Conservation (phyloP, 2,797 vertebrate species). For the Chanos chanos region DNA sequence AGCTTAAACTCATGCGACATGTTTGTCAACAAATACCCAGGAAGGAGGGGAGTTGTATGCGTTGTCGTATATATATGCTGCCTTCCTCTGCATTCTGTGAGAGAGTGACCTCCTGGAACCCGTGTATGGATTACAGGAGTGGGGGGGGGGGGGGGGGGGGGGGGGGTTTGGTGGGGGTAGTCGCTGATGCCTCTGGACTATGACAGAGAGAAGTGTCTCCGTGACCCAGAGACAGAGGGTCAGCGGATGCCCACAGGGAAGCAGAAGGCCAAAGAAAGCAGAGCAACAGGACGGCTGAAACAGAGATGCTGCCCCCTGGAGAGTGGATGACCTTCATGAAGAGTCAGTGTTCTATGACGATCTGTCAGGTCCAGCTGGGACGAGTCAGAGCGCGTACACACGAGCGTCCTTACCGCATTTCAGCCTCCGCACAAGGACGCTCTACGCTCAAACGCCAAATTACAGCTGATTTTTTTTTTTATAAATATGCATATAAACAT, state of each 20-base stretch:
- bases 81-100: no score
- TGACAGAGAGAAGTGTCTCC: constrained; percentile 30
- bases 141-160: no score
- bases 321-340: constrained; percentile 67
- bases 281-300: constrained; percentile 43
- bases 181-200: constrained; percentile 17
- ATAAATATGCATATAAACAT: not conserved
- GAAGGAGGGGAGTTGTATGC: no score
- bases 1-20: no score
- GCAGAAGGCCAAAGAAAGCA: constrained; percentile 48
- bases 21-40: no score
- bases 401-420: constrained; percentile 26
- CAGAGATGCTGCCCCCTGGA: constrained; percentile 62
- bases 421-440: not conserved
- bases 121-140: no score
- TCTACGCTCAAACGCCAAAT: not conserved
- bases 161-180: no score
- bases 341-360: constrained; percentile 51
- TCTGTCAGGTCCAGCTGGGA: constrained; percentile 63
- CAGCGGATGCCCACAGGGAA: constrained; percentile 26
- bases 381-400: constrained; percentile 46
- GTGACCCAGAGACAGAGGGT: constrained; percentile 37
- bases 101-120: no score
- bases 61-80: no score
- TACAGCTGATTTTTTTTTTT: no score